Conservation (phyloP, 2,797 vertebrate genomes). For the Propithecus deckenii region DNA sequence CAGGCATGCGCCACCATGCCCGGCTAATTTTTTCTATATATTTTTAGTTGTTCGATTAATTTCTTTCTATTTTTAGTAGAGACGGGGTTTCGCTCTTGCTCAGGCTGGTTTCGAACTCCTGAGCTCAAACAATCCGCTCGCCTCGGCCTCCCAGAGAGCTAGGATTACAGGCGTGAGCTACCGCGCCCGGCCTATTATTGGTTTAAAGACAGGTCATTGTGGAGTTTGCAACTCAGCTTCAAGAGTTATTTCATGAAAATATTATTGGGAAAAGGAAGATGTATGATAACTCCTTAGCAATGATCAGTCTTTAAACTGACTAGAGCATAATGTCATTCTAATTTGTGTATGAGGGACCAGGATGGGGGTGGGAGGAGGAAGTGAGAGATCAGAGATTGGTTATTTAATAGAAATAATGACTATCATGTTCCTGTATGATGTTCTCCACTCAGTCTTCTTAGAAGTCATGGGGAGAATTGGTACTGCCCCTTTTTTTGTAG, state of each 20-base stretch:
- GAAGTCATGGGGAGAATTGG: neutral
- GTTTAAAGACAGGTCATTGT: conserved; percentile 38
- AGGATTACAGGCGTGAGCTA: too few species aligned
- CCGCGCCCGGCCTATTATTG: too few species aligned
- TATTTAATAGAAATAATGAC: neutral
- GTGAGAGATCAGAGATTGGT: neutral
- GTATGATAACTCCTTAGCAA: neutral
- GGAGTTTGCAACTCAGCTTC: neutral
- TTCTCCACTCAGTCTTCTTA: neutral
- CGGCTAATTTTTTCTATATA: too few species aligned
- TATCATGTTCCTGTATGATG: neutral
- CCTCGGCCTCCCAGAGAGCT: too few species aligned
- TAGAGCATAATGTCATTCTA: neutral
- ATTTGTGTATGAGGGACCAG: neutral
- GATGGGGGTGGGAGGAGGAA: neutral
- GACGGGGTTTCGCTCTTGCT: too few species aligned
- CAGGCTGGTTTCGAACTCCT: too few species aligned
- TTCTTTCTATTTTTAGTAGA: too few species aligned
- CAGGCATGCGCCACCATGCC: too few species aligned
- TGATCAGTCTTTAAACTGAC: neutral
- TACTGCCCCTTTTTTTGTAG: neutral
- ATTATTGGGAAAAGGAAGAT: neutral
- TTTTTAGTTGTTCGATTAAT: too few species aligned
- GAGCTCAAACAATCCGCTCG: too few species aligned
- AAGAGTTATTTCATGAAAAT: conserved; percentile 25